Evolutionary conservation across 2,113 vertebrate species (phyloP).

Genomic region (Limnothrissa miodon): DNA sequence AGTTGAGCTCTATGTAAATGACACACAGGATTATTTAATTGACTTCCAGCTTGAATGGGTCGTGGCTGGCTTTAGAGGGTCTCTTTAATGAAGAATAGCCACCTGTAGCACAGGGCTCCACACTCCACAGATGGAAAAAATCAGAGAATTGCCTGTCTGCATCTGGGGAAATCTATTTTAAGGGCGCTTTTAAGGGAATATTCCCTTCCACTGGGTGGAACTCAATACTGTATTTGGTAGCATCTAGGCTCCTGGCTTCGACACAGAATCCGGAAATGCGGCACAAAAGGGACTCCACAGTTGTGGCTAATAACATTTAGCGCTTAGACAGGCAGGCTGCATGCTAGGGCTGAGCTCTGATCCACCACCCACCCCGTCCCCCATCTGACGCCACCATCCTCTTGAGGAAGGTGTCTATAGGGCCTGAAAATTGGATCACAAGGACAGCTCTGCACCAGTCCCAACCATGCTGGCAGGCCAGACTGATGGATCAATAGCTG

Average conservation of each 20-base stretch:
- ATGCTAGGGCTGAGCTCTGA: conserved; percentile 23
- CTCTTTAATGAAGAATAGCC: conserved; percentile 13
- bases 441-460: conserved; percentile 74
- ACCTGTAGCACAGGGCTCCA: neutral
- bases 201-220: conserved; percentile 44
- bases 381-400: conserved; percentile 66
- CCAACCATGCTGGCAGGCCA: conserved; percentile 78
- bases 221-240: conserved; percentile 47
- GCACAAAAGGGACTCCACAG: conserved; percentile 29
- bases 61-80: conserved; percentile 24
- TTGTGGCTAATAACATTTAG: conserved; percentile 40
- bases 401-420: conserved; percentile 80
- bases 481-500: conserved; percentile 85
- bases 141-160: neutral
- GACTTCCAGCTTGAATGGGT: conserved; percentile 11
- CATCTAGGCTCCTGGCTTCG: conserved; percentile 35
- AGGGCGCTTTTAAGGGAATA: conserved; percentile 46
- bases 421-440: conserved; percentile 90
- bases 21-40: conserved; percentile 9
- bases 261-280: conserved; percentile 43
- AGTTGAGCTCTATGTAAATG: neutral
- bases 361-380: conserved; percentile 51
- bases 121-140: neutral
- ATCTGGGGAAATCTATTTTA: conserved; percentile 44
- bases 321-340: conserved; percentile 43